These are phyloP conservation scores for Drosophila leontia DNA, from an alignment of 1,140 invertebrate species.

Conservation along the genomic window DNA sequence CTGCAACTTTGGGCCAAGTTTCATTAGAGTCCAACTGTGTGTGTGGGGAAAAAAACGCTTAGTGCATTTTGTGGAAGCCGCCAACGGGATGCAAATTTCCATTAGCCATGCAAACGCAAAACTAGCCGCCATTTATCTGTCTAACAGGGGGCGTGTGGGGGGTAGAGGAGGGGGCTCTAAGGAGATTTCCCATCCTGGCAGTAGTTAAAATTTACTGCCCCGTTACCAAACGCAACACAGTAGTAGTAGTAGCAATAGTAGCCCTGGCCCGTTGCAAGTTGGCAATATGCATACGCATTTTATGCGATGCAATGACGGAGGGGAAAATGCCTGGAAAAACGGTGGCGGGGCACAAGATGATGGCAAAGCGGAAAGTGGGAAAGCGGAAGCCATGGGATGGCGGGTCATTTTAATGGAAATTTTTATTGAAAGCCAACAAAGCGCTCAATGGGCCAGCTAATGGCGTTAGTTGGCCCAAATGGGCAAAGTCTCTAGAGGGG, in stretches of 20 bases:
- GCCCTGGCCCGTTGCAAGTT: conserved; percentile 61
- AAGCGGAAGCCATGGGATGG: conserved; percentile 14
- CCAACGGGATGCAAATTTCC: conserved; percentile 80
- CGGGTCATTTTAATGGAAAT: conserved; percentile 76
- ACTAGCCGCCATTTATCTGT: conserved; percentile 82
- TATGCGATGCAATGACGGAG: conserved; percentile 58
- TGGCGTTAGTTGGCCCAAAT: conserved; percentile 76
- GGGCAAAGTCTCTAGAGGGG: conserved; percentile 28
- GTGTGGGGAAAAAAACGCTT: conserved; percentile 44
- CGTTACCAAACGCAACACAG: conserved; percentile 57
- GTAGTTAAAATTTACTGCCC: conserved; percentile 81
- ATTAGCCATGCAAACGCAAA: conserved; percentile 82
- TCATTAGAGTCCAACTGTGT: conserved; percentile 8
- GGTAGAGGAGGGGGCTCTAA: not conserved
- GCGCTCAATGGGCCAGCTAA: conserved; percentile 80
- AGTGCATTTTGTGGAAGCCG: conserved; percentile 66
- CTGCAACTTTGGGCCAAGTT: conserved; percentile 19
- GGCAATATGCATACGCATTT: conserved; percentile 82
- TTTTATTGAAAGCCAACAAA: conserved; percentile 83
- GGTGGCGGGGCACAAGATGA: not conserved
- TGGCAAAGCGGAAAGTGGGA: conserved; percentile 4
- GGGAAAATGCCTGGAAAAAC: conserved; percentile 1
- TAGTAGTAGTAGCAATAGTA: conserved; percentile 5
- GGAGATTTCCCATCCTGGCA: conserved; percentile 44
- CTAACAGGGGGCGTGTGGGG: conserved; percentile 52